Evolutionary conservation across 2,888 invertebrate species (phyloP).

Genomic region (Euplexia lucipara): DNA sequence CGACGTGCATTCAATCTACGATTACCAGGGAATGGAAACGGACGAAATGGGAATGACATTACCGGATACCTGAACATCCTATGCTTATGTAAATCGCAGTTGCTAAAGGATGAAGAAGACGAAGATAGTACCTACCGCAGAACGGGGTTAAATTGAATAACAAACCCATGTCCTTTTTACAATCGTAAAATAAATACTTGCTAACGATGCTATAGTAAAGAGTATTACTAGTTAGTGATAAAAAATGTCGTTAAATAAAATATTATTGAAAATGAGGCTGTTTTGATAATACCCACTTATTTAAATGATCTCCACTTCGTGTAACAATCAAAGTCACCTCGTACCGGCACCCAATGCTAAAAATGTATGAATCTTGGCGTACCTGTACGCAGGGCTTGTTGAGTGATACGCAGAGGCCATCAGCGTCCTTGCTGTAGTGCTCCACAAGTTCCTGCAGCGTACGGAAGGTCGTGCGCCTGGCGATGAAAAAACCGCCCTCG

Average conservation of each 20-base stretch:
- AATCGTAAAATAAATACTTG: no score
- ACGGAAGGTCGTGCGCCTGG: constrained; percentile 98
- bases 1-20: constrained; percentile 41
- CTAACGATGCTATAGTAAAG: no score
- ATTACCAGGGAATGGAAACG: constrained; percentile 42
- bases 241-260: no score
- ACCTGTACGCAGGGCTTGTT: constrained; percentile 98
- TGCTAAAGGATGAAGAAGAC: neutral
- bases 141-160: no score
- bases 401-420: constrained; percentile 99
- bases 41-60: constrained; percentile 34
- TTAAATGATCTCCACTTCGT: no score
- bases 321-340: no score
- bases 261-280: no score
- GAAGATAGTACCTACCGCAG: neutral
- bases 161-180: no score
- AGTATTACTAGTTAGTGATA: no score
- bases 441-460: constrained; percentile 99
- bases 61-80: constrained; percentile 44
- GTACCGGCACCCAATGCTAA: no score
- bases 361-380: constrained; percentile 39
- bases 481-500: constrained; percentile 99
- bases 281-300: no score
- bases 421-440: constrained; percentile 99
- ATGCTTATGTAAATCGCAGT: constrained; percentile 22